A percentile compares a stretch with the other conserved stretches of the same genome.
Conservation (phyloP, 2,888 invertebrate species). For the Alloscopus bannaensis region DNA sequence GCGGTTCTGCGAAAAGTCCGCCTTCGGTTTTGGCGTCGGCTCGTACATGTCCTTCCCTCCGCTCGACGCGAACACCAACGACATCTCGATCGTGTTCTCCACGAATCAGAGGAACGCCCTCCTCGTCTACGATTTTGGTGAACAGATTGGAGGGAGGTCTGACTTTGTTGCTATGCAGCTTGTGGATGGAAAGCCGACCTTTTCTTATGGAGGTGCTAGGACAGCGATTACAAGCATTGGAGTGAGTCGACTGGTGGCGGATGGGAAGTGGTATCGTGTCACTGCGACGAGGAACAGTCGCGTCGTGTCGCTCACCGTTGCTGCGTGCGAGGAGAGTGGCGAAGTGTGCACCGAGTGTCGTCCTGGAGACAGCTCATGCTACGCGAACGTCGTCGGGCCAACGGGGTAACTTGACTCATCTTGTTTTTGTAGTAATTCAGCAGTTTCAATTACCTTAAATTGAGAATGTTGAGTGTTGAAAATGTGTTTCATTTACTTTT, state of each 20-base stretch:
- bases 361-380: slow-evolving; percentile 88
- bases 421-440: slow-evolving; percentile 21
- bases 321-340: slow-evolving; percentile 89
- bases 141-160: slow-evolving; percentile 90
- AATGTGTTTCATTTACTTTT: slow-evolving; percentile 75
- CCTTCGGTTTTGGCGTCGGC: slow-evolving; percentile 90
- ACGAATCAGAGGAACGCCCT: slow-evolving; percentile 91
- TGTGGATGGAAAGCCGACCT: slow-evolving; percentile 87
- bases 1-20: slow-evolving; percentile 91
- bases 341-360: slow-evolving; percentile 90
- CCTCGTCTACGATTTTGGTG: slow-evolving; percentile 93
- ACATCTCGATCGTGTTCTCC: slow-evolving; percentile 92
- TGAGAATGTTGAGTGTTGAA: too few species aligned
- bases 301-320: slow-evolving; percentile 89
- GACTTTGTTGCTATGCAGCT: slow-evolving; percentile 95
- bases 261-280: slow-evolving; percentile 94
- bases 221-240: slow-evolving; percentile 90
- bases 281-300: slow-evolving; percentile 93
- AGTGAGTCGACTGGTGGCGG: slow-evolving; percentile 83
- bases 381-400: slow-evolving; percentile 89
- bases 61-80: slow-evolving; percentile 91
- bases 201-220: slow-evolving; percentile 92
- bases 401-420: slow-evolving; percentile 82
- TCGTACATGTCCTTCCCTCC: slow-evolving; percentile 93
- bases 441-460: too few species aligned